Evolutionary conservation across 2,113 vertebrate species (phyloP).

Genomic region (Daboia siamensis): DNA sequence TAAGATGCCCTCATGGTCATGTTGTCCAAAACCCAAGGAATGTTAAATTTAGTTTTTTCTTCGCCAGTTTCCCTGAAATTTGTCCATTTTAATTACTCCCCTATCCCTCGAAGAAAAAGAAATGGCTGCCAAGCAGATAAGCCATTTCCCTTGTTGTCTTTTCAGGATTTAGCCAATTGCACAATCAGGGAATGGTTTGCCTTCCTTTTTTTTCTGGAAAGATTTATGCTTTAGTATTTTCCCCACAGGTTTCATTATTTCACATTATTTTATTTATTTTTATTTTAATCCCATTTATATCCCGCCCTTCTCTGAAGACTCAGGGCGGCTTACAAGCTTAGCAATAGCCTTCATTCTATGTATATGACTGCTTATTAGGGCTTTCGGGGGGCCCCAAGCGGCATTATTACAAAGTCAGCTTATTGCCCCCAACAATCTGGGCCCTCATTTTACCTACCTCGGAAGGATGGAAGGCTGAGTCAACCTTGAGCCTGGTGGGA

Average conservation of each 20-base stretch:
- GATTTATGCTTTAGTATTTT: neutral
- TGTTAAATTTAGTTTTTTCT: neutral
- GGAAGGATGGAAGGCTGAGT: no score
- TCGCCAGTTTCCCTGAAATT: neutral
- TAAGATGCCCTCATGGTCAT: neutral
- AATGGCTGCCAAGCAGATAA: neutral
- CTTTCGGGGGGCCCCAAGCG: no score
- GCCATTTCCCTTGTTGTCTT: neutral
- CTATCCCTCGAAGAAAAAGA: neutral
- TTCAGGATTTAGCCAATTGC: neutral
- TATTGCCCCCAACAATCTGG: no score
- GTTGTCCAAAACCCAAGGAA: neutral
- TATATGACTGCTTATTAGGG: no score
- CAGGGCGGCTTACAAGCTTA: no score
- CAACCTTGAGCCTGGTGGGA: no score
- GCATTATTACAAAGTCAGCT: no score
- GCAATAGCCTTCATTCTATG: no score
- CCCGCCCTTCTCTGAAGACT: no score
- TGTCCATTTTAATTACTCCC: neutral
- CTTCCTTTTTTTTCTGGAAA: neutral
- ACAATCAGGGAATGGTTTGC: neutral
- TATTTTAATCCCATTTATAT: no score
- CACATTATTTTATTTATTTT: no score
- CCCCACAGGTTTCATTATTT: neutral
- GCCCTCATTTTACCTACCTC: no score